These are phyloP conservation scores for Drosophila bocqueti DNA, from an alignment of 1,140 invertebrate species.

Conservation along the genomic window DNA sequence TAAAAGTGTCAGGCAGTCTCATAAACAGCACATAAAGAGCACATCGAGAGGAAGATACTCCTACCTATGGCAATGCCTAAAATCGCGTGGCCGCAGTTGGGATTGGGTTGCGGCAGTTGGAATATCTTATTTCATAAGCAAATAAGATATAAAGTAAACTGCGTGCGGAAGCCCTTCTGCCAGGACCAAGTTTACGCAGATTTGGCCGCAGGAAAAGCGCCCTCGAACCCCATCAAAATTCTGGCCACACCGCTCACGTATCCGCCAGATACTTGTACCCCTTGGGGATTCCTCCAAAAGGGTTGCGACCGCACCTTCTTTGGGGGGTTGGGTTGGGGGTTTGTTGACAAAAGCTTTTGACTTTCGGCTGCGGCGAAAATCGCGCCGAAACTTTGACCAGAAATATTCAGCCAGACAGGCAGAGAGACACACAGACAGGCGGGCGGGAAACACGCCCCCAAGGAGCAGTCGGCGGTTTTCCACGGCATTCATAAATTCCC, in stretches of 20 bases:
- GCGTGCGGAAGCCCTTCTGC: slow-evolving; percentile 40
- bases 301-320: slow-evolving; percentile 69
- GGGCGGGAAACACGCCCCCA: slow-evolving; percentile 32
- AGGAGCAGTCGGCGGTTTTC: slow-evolving; percentile 42
- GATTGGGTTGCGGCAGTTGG: slow-evolving; percentile 31
- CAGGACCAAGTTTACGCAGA: slow-evolving; percentile 75
- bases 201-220: slow-evolving; percentile 63
- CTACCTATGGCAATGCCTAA: slow-evolving; percentile 51
- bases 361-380: slow-evolving; percentile 61
- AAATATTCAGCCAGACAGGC: slow-evolving; percentile 65
- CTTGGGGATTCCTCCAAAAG: slow-evolving; percentile 59
- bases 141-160: slow-evolving; percentile 76
- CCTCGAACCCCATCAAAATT: slow-evolving; percentile 73
- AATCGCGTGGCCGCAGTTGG: slow-evolving; percentile 37
- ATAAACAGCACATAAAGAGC: slow-evolving; percentile 75
- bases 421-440: slow-evolving; percentile 39
- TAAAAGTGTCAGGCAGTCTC: slow-evolving; percentile 76
- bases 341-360: slow-evolving; percentile 74
- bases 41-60: slow-evolving; percentile 49
- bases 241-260: slow-evolving; percentile 71
- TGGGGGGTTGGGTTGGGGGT: neutral
- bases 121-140: slow-evolving; percentile 81
- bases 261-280: slow-evolving; percentile 34
- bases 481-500: slow-evolving; percentile 63
- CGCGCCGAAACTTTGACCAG: slow-evolving; percentile 69